These are phyloP conservation scores for Epizoanthus fatuus DNA, from an alignment of 92 coral and sea anemone species.

Conservation along the genomic window DNA sequence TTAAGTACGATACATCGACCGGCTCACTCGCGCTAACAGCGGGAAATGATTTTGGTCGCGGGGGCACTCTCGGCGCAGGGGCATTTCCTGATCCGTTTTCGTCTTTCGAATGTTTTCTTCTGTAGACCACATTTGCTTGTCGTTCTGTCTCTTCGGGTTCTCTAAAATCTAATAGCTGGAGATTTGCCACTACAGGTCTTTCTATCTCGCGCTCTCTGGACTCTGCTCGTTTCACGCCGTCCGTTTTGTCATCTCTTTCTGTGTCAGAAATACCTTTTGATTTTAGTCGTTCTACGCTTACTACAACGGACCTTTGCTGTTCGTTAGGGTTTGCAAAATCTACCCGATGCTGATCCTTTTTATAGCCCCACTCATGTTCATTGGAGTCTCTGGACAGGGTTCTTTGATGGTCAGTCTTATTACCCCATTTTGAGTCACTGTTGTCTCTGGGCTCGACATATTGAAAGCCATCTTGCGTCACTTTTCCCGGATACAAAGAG, in stretches of 20 bases:
- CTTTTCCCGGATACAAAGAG: background rate
- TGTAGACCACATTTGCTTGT: conserved; percentile 10
- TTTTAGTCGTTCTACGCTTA: background rate
- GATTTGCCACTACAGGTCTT: conserved; percentile 10
- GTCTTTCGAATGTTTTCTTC: conserved; percentile 3
- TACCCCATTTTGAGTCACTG: no score
- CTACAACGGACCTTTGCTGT: conserved; percentile 9
- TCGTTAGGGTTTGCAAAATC: background rate
- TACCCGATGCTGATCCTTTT: background rate
- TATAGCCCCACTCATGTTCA: background rate
- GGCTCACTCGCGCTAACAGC: conserved; percentile 11
- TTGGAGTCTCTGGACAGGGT: background rate
- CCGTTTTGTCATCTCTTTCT: background rate
- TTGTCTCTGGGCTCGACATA: background rate
- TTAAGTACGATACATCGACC: conserved; percentile 10
- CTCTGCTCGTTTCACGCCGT: background rate
- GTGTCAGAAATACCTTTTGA: background rate
- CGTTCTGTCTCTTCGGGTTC: background rate
- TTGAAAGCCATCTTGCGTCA: background rate
- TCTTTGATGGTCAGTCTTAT: background rate
- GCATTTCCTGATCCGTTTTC: background rate
- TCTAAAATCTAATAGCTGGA: conserved; percentile 3
- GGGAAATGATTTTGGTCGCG: conserved; percentile 42
- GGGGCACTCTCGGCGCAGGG: conserved; percentile 3
- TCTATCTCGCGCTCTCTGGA: conserved; percentile 12